These are phyloP conservation scores for Drosophila nr. fundita DNA, from an alignment of 2,888 invertebrate species.

Conservation along the genomic window DNA sequence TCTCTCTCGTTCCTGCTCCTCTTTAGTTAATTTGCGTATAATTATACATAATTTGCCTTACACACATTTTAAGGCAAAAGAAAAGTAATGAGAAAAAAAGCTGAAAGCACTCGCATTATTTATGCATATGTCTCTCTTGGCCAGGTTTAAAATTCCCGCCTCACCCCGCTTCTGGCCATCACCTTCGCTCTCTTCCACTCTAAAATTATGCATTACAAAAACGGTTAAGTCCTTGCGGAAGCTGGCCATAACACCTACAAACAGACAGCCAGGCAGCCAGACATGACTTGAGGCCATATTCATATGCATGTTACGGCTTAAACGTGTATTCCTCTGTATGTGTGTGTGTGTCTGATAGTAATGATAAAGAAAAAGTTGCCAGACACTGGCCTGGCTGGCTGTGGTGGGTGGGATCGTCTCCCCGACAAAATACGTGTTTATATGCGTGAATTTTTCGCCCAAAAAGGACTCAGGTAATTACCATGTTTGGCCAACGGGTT, in stretches of 20 bases:
- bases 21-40: slow-evolving; percentile 73
- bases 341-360: slow-evolving; percentile 56
- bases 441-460: slow-evolving; percentile 75
- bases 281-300: slow-evolving; percentile 66
- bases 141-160: background rate
- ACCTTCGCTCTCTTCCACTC: slow-evolving; percentile 23
- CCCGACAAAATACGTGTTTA: slow-evolving; percentile 74
- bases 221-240: slow-evolving; percentile 81
- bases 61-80: slow-evolving; percentile 46
- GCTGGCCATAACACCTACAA: slow-evolving; percentile 78
- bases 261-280: slow-evolving; percentile 47
- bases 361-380: slow-evolving; percentile 77
- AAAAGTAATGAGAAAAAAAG: slow-evolving; percentile 15
- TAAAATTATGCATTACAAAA: slow-evolving; percentile 80
- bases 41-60: slow-evolving; percentile 70
- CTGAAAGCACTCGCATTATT: slow-evolving; percentile 64
- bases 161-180: background rate
- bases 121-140: slow-evolving; percentile 63
- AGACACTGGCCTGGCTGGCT: slow-evolving; percentile 52
- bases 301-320: slow-evolving; percentile 70
- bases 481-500: slow-evolving; percentile 73
- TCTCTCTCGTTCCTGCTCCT: slow-evolving; percentile 2
- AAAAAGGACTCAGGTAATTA: slow-evolving; percentile 79
- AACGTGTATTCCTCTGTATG: background rate
- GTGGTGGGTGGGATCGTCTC: background rate